phyloP scores from a whole-genome alignment of 2,113 vertebrate genomes.

The Lycaon pictus region DNA sequence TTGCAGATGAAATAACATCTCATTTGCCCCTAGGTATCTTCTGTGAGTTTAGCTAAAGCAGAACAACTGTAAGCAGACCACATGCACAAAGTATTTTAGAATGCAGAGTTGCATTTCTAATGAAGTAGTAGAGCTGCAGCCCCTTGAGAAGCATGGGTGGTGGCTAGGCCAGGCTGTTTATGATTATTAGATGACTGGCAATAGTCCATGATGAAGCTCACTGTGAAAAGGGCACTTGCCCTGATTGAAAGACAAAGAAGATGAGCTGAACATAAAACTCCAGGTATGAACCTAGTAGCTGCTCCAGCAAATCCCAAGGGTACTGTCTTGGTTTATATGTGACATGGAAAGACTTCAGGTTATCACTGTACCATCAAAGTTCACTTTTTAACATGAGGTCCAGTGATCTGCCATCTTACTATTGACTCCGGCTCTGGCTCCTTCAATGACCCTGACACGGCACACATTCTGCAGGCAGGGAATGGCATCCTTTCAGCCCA shows the following conservation, averaged over 20 bases:
- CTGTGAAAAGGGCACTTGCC: background rate
- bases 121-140: background rate
- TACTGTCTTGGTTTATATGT: background rate
- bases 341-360: background rate
- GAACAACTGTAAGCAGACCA: background rate
- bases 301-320: background rate
- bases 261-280: background rate
- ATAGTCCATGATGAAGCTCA: background rate
- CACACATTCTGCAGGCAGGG: background rate
- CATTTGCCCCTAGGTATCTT: background rate
- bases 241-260: background rate
- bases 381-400: background rate
- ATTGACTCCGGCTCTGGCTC: background rate
- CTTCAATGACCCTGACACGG: rapidly evolving
- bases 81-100: background rate
- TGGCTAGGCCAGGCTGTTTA: background rate
- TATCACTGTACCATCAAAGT: rapidly evolving
- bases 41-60: background rate
- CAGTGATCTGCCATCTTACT: background rate
- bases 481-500: rapidly evolving
- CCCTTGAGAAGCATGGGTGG: background rate
- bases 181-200: background rate
- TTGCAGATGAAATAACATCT: background rate
- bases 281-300: too few species aligned
- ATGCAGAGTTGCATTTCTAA: background rate